Percentiles rank a stretch among this genome's conserved stretches.
Evolutionary conservation across 1,140 invertebrate species (phyloP).

Genomic region (Drosophila melanica): DNA sequence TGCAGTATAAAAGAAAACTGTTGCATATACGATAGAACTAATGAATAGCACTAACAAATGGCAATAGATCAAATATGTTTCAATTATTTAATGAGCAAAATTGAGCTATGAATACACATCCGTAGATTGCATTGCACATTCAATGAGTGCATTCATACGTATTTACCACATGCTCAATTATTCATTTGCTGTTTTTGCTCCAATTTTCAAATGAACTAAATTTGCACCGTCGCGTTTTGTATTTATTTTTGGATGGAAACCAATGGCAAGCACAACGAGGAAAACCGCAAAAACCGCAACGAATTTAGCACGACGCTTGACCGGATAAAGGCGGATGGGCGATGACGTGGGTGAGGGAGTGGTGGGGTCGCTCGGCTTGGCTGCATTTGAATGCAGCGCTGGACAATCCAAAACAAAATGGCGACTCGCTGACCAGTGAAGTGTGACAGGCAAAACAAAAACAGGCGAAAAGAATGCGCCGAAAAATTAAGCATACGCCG

Average conservation of each 20-base stretch:
- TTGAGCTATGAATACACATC: constrained; percentile 1
- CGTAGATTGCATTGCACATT: constrained; percentile 4
- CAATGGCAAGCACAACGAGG: constrained; percentile 62
- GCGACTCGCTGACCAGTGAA: constrained; percentile 52
- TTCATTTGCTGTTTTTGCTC: constrained; percentile 49
- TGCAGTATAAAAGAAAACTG: too few relatives aligned
- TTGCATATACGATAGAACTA: too few relatives aligned
- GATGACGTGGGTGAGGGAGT: background rate
- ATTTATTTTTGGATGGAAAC: constrained; percentile 54
- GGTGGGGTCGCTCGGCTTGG: constrained; percentile 23
- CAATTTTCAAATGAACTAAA: constrained; percentile 67
- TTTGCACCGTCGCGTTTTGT: constrained; percentile 52
- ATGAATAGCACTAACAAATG: background rate
- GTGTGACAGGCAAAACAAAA: constrained; percentile 54
- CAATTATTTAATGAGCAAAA: constrained; percentile 3
- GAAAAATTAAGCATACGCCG: constrained; percentile 53
- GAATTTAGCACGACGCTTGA: constrained; percentile 77
- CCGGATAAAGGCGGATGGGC: constrained; percentile 42
- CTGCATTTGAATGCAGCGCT: constrained; percentile 64
- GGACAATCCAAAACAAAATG: constrained; percentile 50
- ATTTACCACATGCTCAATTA: constrained; percentile 65
- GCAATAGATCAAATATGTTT: constrained; percentile 5
- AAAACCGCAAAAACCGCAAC: constrained; percentile 72
- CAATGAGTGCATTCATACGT: constrained; percentile 49
- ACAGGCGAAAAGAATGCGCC: constrained; percentile 44